These are phyloP conservation scores for Columba livia DNA, from an alignment of 2,113 vertebrate species.

Conservation along the genomic window DNA sequence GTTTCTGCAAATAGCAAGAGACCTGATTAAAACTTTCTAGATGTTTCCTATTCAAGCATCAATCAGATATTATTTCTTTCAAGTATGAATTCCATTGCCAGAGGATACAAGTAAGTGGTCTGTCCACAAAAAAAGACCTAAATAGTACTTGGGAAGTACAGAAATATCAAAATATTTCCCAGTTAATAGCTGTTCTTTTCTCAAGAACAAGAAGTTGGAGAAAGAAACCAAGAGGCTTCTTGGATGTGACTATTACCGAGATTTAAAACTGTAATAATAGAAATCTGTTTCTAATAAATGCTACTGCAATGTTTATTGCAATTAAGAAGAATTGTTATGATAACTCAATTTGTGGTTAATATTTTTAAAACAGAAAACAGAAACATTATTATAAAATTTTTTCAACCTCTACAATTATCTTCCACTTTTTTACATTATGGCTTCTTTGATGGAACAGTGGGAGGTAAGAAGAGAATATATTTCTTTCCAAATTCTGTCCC, in stretches of 20 bases:
- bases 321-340: conserved; percentile 43
- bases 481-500: background rate
- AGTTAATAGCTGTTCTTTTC: conserved; percentile 2
- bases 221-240: conserved; percentile 13
- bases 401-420: conserved; percentile 7
- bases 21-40: background rate
- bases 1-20: background rate
- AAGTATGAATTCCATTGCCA: background rate
- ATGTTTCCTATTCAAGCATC: background rate
- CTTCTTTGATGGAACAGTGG: background rate
- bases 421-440: background rate
- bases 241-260: conserved; percentile 19
- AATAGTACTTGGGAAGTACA: background rate
- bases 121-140: background rate
- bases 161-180: conserved; percentile 22
- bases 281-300: conserved; percentile 60
- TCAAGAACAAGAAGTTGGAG: background rate
- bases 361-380: conserved; percentile 18
- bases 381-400: conserved; percentile 5
- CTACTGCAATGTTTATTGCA: conserved; percentile 23
- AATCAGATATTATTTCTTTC: background rate
- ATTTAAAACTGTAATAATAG: conserved; percentile 50
- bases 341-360: conserved; percentile 44
- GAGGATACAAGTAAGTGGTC: background rate
- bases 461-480: background rate